Conservation (phyloP, 2,113 vertebrate genomes). For the Egretta garzetta region DNA sequence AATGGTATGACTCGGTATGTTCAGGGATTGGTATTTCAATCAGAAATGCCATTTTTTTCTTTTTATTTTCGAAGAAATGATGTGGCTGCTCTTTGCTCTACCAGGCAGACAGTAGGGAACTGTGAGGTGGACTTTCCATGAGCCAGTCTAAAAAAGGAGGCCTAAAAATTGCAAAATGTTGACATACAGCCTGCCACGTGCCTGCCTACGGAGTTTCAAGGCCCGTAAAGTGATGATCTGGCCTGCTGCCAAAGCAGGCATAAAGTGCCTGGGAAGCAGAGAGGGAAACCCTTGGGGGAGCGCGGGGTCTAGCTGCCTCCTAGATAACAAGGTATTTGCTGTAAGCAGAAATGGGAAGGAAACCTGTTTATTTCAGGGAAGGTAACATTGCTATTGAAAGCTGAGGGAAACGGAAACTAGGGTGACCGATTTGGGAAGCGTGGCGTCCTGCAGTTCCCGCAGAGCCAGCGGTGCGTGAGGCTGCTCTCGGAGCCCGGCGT, state of each 20-base stretch:
- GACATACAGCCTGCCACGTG: not conserved
- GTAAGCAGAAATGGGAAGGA: not conserved
- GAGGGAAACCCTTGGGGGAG: not conserved
- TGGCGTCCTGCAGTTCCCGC: rapidly evolving
- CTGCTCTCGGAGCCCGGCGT: rapidly evolving
- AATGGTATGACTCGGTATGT: no score
- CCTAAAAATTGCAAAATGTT: not conserved
- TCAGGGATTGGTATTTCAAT: not conserved
- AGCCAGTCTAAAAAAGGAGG: not conserved
- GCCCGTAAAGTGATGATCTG: rapidly evolving
- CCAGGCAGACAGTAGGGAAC: not conserved
- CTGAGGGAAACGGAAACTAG: not conserved
- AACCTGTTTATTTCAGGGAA: not conserved
- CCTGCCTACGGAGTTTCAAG: not conserved
- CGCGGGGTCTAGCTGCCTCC: not conserved
- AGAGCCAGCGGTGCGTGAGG: not conserved
- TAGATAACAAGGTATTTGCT: not conserved
- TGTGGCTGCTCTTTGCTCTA: not conserved
- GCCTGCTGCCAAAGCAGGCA: not conserved
- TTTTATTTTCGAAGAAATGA: not conserved
- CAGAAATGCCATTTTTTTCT: not conserved
- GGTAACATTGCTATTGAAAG: not conserved
- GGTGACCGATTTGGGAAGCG: not conserved
- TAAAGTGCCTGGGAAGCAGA: not conserved
- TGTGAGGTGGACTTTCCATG: not conserved